Conservation (phyloP, 2,797 vertebrate species). For the Momotus momota region DNA sequence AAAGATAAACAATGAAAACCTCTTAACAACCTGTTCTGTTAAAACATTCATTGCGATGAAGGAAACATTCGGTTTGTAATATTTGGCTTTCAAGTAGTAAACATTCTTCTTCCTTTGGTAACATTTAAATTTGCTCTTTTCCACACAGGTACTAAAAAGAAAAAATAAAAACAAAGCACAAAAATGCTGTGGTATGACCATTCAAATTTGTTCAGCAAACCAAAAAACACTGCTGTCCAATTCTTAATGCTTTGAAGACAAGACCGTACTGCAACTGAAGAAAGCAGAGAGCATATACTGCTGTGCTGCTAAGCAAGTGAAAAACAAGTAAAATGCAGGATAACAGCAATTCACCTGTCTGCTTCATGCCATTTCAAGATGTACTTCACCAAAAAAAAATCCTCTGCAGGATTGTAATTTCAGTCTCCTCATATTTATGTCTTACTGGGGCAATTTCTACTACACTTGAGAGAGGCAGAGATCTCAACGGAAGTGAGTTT, state of each 20-base stretch:
- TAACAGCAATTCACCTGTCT: not conserved
- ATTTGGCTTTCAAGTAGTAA: not conserved
- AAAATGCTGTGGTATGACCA: not conserved
- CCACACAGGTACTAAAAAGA: not conserved
- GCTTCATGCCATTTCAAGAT: not conserved
- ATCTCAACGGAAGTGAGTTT: rapidly evolving
- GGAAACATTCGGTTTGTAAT: not conserved
- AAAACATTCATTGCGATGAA: not conserved
- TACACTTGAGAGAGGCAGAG: not conserved
- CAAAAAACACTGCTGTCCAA: not conserved
- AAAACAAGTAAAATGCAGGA: not conserved
- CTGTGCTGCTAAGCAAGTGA: not conserved
- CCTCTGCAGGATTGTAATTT: not conserved
- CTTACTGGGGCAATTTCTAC: not conserved
- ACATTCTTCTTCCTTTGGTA: not conserved
- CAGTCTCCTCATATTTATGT: not conserved
- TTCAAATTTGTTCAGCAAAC: not conserved
- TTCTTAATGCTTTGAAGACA: not conserved
- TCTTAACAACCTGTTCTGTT: not conserved
- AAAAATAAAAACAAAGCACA: not conserved
- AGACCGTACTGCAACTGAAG: not conserved
- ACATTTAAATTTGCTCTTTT: not conserved
- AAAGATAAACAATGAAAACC: not conserved
- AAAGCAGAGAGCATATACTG: not conserved
- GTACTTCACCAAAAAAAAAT: not conserved